Conservation (phyloP, 2,888 invertebrate genomes). For the Apomyelois bistriatella region DNA sequence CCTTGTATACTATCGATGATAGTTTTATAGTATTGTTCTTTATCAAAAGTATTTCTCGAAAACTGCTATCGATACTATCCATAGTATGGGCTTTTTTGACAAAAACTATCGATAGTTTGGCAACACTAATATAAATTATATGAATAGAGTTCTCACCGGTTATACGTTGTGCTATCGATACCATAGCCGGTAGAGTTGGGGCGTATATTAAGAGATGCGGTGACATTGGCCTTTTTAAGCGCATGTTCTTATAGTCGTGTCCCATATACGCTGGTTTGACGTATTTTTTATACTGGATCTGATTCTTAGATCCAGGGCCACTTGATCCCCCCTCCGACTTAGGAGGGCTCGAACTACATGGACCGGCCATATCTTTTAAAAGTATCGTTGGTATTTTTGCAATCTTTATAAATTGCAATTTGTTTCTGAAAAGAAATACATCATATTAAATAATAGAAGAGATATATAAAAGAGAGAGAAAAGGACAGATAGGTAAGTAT, state of each 20-base stretch:
- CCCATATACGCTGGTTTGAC: conserved; percentile 47
- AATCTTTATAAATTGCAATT: not conserved
- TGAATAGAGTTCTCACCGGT: conserved; percentile 70
- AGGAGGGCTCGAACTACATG: not conserved
- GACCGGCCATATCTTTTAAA: not conserved
- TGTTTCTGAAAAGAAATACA: not conserved
- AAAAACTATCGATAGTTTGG: too few species aligned
- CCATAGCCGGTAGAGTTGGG: conserved; percentile 85
- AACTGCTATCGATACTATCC: too few species aligned
- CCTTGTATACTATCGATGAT: too few species aligned
- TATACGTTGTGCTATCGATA: conserved; percentile 91
- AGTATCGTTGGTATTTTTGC: not conserved
- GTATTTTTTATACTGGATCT: conserved; percentile 42
- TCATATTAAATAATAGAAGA: not conserved
- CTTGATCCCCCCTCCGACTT: not conserved
- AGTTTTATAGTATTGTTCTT: too few species aligned
- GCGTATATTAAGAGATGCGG: conserved; percentile 91
- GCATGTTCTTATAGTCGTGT: conserved; percentile 86
- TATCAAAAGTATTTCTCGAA: too few species aligned
- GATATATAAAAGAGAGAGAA: not conserved
- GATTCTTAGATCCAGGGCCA: conserved; percentile 19
- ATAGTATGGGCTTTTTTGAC: too few species aligned
- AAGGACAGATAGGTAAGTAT: too few species aligned
- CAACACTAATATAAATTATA: too few species aligned
- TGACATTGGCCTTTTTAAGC: conserved; percentile 88